Percentiles rank a stretch among this genome's conserved stretches.
These are phyloP conservation scores for Notodonta dromedarius DNA, from an alignment of 2,888 invertebrate genomes.

Conservation along the genomic window DNA sequence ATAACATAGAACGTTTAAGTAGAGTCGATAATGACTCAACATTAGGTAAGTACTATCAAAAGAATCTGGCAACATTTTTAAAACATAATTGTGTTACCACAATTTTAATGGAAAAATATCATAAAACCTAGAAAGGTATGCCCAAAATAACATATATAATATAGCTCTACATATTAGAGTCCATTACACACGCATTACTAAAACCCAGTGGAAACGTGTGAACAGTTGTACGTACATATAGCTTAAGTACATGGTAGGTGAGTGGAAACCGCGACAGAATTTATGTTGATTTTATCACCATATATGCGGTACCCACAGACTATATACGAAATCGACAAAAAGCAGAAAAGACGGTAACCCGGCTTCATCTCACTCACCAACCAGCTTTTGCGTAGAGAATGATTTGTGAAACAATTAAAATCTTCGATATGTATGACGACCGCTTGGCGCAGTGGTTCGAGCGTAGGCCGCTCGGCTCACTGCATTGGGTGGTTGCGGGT, in stretches of 20 bases:
- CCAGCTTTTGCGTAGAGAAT: constrained; percentile 42
- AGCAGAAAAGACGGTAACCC: constrained; percentile 31
- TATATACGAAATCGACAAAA: constrained; percentile 47
- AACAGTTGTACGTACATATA: constrained; percentile 1
- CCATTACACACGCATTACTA: constrained; percentile 37
- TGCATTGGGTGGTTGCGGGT: too few species aligned
- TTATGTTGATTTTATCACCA: constrained; percentile 68
- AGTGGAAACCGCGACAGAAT: constrained; percentile 41
- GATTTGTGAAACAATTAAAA: too few species aligned
- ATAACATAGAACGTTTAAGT: too few species aligned
- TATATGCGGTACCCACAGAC: constrained; percentile 49
- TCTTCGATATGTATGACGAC: too few species aligned
- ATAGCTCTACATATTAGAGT: background rate
- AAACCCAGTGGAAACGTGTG: constrained; percentile 13
- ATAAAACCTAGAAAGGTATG: too few species aligned
- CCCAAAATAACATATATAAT: too few species aligned
- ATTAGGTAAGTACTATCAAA: too few species aligned
- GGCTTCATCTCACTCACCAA: constrained; percentile 41
- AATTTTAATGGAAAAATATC: too few species aligned
- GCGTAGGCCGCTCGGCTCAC: too few species aligned
- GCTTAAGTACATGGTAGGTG: constrained; percentile 1
- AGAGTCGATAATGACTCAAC: too few species aligned
- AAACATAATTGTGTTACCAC: too few species aligned
- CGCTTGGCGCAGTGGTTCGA: too few species aligned
- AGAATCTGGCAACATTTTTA: constrained; percentile 12